Conservation (phyloP, 2,113 vertebrate genomes). For the Triplophysa siluroides region DNA sequence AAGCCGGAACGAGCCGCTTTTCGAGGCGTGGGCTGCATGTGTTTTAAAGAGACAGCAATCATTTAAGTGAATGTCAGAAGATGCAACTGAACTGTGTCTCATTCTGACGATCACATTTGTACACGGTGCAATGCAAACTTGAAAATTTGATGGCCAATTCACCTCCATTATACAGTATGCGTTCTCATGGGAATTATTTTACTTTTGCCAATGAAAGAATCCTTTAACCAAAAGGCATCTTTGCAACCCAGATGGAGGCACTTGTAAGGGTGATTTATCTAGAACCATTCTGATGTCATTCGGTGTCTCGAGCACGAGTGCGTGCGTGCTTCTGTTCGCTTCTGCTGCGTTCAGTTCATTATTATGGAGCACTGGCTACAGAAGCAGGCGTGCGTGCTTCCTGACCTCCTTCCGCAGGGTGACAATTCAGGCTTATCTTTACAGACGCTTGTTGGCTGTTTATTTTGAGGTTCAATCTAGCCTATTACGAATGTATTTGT, state of each 20-base stretch:
- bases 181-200: neutral
- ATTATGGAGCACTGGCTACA: neutral
- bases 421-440: no score
- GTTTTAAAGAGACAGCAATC: conserved; percentile 75
- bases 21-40: conserved; percentile 78
- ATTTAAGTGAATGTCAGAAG: neutral
- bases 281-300: neutral
- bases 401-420: no score
- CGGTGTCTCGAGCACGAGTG: no score
- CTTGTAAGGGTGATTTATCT: neutral
- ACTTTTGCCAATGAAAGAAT: neutral
- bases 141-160: neutral
- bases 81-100: neutral
- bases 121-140: neutral
- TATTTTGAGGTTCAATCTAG: no score
- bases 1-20: conserved; percentile 84
- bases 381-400: neutral
- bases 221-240: neutral
- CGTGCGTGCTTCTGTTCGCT: no score
- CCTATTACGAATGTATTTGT: no score
- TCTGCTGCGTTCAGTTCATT: neutral
- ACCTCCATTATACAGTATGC: neutral
- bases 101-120: neutral
- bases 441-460: no score
- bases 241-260: neutral